Conservation (phyloP, 1,140 invertebrate species). For the Pinna nobilis region DNA sequence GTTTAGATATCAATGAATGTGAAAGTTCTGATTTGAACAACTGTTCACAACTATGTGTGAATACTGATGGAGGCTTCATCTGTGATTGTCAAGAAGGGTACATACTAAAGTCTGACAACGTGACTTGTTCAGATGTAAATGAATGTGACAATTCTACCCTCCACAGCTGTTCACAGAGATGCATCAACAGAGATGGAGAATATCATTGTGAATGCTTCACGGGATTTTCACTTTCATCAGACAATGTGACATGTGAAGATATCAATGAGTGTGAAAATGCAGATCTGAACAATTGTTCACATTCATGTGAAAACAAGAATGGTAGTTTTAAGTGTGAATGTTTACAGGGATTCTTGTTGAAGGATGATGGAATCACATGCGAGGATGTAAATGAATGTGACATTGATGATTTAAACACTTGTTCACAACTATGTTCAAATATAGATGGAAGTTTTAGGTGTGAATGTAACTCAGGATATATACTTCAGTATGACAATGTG, state of each 20-base stretch:
- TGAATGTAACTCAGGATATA: conserved; percentile 16
- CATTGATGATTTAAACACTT: not conserved
- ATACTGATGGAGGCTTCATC: not conserved
- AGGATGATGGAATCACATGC: not conserved
- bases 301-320: conserved; percentile 10
- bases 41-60: conserved; percentile 7
- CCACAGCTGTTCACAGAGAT: not conserved
- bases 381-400: conserved; percentile 23
- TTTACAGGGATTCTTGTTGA: not conserved
- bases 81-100: conserved; percentile 5
- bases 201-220: conserved; percentile 9
- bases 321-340: conserved; percentile 21
- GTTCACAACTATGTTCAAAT: conserved; percentile 21
- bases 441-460: conserved; percentile 9
- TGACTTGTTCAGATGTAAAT: not conserved
- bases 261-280: conserved; percentile 10
- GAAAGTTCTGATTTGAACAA: not conserved
- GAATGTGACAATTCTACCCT: not conserved
- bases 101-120: conserved; percentile 1
- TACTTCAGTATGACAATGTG: not conserved
- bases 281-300: not conserved
- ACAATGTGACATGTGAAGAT: not conserved
- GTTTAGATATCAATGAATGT: conserved; percentile 13
- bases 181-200: conserved; percentile 10
- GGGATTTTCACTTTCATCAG: not conserved